Conservation (phyloP, 2,797 vertebrate genomes). For the Neosilurus hyrtlii region DNA sequence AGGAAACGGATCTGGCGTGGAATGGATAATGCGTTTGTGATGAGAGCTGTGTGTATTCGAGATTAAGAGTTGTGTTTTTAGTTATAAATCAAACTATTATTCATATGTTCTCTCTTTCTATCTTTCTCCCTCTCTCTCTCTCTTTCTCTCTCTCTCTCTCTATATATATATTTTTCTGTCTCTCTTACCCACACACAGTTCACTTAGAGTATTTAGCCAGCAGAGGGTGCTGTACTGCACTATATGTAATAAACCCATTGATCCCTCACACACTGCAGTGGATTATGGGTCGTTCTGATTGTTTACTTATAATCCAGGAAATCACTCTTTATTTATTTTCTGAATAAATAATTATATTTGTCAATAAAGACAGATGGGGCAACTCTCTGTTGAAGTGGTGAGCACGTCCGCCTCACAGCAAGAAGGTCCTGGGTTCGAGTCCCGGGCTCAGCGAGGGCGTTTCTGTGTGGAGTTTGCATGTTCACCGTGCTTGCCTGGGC, state of each 20-base stretch:
- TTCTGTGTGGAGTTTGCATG: no score
- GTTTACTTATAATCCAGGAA: neutral
- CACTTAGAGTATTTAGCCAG: slow-evolving; percentile 47
- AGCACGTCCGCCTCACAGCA: no score
- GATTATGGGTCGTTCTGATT: neutral
- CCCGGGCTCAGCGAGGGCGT: no score
- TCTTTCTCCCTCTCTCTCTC: neutral
- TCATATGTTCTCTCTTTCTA: neutral
- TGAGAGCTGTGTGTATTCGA: slow-evolving; percentile 43
- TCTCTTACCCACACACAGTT: neutral
- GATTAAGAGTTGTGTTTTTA: slow-evolving; percentile 30
- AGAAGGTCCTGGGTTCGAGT: no score
- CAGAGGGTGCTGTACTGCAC: slow-evolving; percentile 51
- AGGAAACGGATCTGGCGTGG: slow-evolving; percentile 23
- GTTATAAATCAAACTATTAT: slow-evolving; percentile 37
- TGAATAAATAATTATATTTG: no score
- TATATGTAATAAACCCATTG: slow-evolving; percentile 8
- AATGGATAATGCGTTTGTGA: slow-evolving; percentile 13
- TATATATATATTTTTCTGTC: no score
- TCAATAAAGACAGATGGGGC: no score
- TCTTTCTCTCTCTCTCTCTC: neutral
- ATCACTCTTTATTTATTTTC: neutral
- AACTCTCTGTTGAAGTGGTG: no score
- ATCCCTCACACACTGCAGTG: neutral
- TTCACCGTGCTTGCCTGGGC: no score